Base-by-base conservation (phyloP, 1,140 invertebrate genomes). In the Diuraphis noxia region DNA sequence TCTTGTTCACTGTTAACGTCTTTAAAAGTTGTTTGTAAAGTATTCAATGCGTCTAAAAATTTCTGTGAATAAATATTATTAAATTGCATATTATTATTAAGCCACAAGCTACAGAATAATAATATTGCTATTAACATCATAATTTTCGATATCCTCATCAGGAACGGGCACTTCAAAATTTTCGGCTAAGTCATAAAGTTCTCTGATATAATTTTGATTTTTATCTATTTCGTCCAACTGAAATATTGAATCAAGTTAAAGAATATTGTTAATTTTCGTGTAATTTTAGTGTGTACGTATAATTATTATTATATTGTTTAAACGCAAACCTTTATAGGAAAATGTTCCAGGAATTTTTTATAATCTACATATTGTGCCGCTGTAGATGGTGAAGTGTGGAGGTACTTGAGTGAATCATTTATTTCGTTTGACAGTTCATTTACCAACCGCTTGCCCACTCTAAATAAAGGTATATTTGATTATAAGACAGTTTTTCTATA, bases 141-240 rank as follows among this genome's bases (percentile, higher is more conserved):
- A 93, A 84, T 86, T 88, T 4, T 92, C 95, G 92, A 95, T 94
- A 92, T 96, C 95, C 82, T 96, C 95, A 13, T 95, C 94, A 30
- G 95, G 94, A 63, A 95, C 95, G 0, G 94, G 94, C 89, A 97
- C 96, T 25, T 94, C 92, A 93, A 96, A 97, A 92, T 96, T 95
- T 92, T 96, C 96, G 92, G 96, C 96, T 8, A 97, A 95, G 81
- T 96, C 95, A 93, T 97, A 96, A 90, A 97, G 93, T 92, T 97
- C 96, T 93, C 96, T 96, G 2, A 96, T 95, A 93, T 96, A 95
- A 92, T 96, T 95, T 7, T 96, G 94, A 86, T 95, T 94, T 38
- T 93, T 93, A 93, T 97, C 96, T 93, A 97, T 94, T 1, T 94
- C 94, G 77, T 96, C 95, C 49, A 96, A 94, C 94, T 95, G 43